Conservation (phyloP, 2,797 vertebrate species). For the Tokudaia muenninki region DNA sequence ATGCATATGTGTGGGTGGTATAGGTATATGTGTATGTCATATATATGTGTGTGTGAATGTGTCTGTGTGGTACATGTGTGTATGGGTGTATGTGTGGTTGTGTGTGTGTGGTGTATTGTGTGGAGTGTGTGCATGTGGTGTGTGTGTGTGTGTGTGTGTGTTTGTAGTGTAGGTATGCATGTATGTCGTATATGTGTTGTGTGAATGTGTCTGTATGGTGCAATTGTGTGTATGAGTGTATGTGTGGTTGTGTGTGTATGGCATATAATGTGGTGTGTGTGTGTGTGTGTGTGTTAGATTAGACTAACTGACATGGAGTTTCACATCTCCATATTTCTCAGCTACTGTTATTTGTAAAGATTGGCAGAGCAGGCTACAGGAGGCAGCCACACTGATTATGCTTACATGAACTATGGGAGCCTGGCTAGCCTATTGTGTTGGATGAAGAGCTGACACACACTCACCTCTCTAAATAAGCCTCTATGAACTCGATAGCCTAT, state of each 20-base stretch:
- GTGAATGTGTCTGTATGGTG: neutral
- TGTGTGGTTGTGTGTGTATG: neutral
- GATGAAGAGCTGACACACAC: neutral
- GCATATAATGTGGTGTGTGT: neutral
- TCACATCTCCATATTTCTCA: neutral
- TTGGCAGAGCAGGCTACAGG: neutral
- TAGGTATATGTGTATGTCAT: neutral
- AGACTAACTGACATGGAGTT: neutral
- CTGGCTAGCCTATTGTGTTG: conserved; percentile 18
- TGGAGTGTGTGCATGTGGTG: too few species aligned
- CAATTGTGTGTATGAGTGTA: neutral
- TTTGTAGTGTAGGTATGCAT: too few species aligned
- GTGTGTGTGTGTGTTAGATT: neutral
- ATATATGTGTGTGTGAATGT: neutral
- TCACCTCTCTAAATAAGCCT: conserved; percentile 30
- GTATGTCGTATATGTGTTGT: neutral
- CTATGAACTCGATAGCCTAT: neutral
- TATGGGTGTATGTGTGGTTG: too few species aligned
- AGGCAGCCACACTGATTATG: neutral
- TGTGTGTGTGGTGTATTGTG: neutral
- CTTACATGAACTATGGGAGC: conserved; percentile 8
- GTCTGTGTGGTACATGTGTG: neutral
- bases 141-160: neutral
- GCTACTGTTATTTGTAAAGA: neutral
- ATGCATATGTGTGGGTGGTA: neutral